Evolutionary conservation across 2,888 invertebrate genomes (phyloP), one percentile per base, ranked within the genome.

Genomic region (Lepetodrilus schrolli): DNA sequence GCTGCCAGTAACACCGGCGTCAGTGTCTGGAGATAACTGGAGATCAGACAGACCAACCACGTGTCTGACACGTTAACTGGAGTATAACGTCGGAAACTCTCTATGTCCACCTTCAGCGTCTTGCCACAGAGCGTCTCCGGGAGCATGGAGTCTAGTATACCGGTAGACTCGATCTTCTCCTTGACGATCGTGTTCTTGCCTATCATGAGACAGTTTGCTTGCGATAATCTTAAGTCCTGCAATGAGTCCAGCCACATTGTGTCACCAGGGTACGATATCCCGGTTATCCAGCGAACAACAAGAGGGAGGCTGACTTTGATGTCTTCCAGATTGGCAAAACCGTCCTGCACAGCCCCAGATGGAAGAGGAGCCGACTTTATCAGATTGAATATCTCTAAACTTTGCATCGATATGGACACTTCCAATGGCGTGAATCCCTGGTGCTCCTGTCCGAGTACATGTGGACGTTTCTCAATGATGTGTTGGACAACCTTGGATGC

Each of bases 1-100:
- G 34, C 72, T 66, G 5, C 66, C 66, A 34, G 38, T 30, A 23
- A 48, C 13, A 30, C 30, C n/a, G 58, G 34, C 17, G 26, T 58
- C 7, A 58, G 17, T 26, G 72, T 72, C 47, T 72, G 26, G 48
- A 72, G 48, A 34, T 58, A 30, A 58, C 58, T 58, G 26, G 58
- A n/a, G 48, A 72, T 26, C 20, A 48, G n/a, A 66, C 34, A 37
- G 17, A 48, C 7, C 5, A 21, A 5, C 66, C 66, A 13, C 38
- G 38, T 30, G 30, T 68, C 26, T 23, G 43, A 68, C 7, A 68
- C 30, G n/a, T 43, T n/a, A 20, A 43, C 58, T 30, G 23, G 58
- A 47, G 30, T 23, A 13, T 26, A 43, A 43, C 26, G 30, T 43
- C 47, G 23, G 43, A 66, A 34, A 23, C 66, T 58, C 10, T 49